A percentile compares a stretch with the other conserved stretches of the same genome.
phyloP scores from a whole-genome alignment of 2,888 invertebrate genomes.

The Sipha maydis region DNA sequence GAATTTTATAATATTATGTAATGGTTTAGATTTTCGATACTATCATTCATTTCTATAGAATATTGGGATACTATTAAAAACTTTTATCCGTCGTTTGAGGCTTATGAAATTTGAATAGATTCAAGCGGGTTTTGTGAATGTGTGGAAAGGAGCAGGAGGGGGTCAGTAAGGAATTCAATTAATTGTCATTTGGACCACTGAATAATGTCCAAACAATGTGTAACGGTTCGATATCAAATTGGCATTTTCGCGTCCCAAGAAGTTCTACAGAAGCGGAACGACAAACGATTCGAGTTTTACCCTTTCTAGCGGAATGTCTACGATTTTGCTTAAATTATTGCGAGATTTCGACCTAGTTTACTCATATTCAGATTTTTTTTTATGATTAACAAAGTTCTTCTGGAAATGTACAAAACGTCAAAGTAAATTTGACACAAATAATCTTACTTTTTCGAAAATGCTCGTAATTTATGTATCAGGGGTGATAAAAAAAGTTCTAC shows the following conservation, averaged over 20 bases:
- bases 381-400: slow-evolving; percentile 15
- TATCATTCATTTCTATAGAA: neutral
- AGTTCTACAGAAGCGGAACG: slow-evolving; percentile 45
- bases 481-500: neutral
- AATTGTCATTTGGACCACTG: slow-evolving; percentile 53
- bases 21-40: neutral
- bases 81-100: neutral
- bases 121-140: neutral
- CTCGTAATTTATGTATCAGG: neutral
- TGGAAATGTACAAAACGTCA: slow-evolving; percentile 11
- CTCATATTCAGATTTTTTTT: neutral
- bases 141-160: neutral
- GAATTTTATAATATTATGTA: neutral
- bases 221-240: slow-evolving; percentile 48
- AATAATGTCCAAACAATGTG: slow-evolving; percentile 59
- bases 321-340: slow-evolving; percentile 50
- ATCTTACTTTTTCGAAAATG: neutral
- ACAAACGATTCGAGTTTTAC: slow-evolving; percentile 48
- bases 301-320: slow-evolving; percentile 43
- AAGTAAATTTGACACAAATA: slow-evolving; percentile 8
- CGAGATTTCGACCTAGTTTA: slow-evolving; percentile 20
- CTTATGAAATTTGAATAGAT: neutral
- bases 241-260: slow-evolving; percentile 56
- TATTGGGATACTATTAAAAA: neutral
- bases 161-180: slow-evolving; percentile 58